These are phyloP conservation scores for Ailuropoda melanoleuca DNA, from an alignment of 2,113 vertebrate species.

Conservation along the genomic window DNA sequence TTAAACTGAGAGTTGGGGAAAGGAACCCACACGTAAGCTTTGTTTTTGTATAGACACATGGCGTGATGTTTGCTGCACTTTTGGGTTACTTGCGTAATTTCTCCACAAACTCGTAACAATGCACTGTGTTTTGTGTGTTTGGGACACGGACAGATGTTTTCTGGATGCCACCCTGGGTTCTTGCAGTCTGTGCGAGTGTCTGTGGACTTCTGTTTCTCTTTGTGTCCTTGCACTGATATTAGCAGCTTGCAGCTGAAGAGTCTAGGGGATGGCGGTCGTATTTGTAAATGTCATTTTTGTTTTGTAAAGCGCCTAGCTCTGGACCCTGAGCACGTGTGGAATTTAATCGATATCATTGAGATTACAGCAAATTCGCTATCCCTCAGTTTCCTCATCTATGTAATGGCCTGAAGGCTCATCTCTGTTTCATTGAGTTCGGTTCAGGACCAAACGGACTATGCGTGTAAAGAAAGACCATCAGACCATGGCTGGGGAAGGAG, in stretches of 20 bases:
- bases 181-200: neutral
- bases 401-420: neutral
- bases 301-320: neutral
- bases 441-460: neutral
- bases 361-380: neutral
- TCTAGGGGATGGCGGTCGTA: neutral
- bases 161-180: fast-evolving
- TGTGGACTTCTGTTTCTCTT: neutral
- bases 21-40: neutral
- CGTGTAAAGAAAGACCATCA: neutral
- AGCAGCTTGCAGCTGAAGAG: neutral
- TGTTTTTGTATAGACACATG: neutral
- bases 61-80: neutral
- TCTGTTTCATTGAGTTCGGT: neutral
- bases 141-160: neutral
- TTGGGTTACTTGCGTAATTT: neutral
- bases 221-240: neutral
- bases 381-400: neutral
- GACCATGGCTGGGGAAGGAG: neutral
- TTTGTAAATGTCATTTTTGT: neutral
- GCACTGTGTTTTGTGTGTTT: neutral
- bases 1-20: neutral
- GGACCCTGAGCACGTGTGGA: neutral
- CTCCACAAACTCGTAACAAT: neutral
- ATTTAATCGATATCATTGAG: neutral